phyloP scores from a whole-genome alignment of 2,113 vertebrate genomes.

The Phrynocephalus versicolor region DNA sequence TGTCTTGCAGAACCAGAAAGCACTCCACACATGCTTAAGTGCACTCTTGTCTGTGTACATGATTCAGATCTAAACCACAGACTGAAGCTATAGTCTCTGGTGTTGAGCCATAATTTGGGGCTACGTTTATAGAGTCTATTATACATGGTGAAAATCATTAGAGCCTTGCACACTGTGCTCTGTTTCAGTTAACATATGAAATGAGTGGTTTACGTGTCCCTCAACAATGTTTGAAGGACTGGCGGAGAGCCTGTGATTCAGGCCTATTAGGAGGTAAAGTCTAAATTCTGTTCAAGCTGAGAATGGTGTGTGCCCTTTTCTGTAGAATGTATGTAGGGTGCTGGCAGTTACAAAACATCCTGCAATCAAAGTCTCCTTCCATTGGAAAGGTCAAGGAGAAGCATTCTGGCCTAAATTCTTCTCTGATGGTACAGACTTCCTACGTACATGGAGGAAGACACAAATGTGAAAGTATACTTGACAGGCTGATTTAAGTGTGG shows the following conservation, averaged over 20 bases:
- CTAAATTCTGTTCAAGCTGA: background rate
- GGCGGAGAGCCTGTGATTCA: background rate
- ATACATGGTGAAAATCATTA: background rate
- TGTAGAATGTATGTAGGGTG: background rate
- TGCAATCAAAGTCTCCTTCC: background rate
- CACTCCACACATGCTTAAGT: background rate
- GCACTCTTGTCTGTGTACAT: background rate
- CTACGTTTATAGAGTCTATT: background rate
- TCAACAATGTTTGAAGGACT: background rate
- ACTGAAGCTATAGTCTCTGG: background rate
- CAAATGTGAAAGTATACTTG: too few relatives aligned
- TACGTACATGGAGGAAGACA: background rate
- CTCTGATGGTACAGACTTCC: background rate
- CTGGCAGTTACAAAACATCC: too few relatives aligned
- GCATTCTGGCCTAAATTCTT: background rate
- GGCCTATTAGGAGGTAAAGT: background rate
- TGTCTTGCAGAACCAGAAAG: background rate
- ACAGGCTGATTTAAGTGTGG: background rate
- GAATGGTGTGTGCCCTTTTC: background rate
- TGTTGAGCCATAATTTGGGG: background rate
- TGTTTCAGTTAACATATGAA: conserved; percentile 3
- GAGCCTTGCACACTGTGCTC: background rate
- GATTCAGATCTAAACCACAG: background rate
- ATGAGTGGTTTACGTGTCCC: background rate
- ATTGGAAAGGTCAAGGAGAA: background rate